These are phyloP conservation scores for Saccostrea echinata DNA, from an alignment of 1,140 invertebrate species.

Conservation along the genomic window DNA sequence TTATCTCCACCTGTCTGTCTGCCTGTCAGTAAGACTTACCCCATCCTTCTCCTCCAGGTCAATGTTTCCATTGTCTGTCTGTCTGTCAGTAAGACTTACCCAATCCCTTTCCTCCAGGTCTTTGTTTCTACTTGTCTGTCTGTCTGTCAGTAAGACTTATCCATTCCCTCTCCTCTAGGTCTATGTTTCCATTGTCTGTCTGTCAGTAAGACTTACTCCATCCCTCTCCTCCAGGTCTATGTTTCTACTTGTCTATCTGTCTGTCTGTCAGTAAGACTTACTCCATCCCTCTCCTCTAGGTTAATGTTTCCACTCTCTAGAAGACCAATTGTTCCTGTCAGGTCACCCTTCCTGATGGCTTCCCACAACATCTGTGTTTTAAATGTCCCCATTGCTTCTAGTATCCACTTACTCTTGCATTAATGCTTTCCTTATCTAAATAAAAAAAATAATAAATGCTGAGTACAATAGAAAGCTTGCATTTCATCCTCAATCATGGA, in stretches of 20 bases:
- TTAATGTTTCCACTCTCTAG: constrained; percentile 75
- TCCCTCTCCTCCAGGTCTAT: not conserved
- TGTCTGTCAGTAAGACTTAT: not conserved
- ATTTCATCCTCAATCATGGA: too few relatives aligned
- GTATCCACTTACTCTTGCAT: not conserved
- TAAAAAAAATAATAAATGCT: not conserved
- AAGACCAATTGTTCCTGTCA: constrained; percentile 67
- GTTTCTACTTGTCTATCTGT: not conserved
- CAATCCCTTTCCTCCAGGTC: not conserved
- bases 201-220: not conserved
- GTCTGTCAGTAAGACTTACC: not conserved
- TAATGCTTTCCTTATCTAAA: not conserved
- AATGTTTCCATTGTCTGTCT: too few relatives aligned
- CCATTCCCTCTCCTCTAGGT: too few relatives aligned
- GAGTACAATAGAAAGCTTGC: not conserved
- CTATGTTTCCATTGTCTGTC: not conserved
- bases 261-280: constrained; percentile 77
- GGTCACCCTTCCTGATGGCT: constrained; percentile 70
- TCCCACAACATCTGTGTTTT: constrained; percentile 74
- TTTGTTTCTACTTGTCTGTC: not conserved
- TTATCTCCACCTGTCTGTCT: not conserved
- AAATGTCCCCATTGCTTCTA: constrained; percentile 49
- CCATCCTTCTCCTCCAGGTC: too few relatives aligned
- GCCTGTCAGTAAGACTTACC: not conserved
- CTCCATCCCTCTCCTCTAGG: constrained; percentile 94